Conservation (phyloP, 2,888 invertebrate species). For the Dasysyrphus albostriatus region DNA sequence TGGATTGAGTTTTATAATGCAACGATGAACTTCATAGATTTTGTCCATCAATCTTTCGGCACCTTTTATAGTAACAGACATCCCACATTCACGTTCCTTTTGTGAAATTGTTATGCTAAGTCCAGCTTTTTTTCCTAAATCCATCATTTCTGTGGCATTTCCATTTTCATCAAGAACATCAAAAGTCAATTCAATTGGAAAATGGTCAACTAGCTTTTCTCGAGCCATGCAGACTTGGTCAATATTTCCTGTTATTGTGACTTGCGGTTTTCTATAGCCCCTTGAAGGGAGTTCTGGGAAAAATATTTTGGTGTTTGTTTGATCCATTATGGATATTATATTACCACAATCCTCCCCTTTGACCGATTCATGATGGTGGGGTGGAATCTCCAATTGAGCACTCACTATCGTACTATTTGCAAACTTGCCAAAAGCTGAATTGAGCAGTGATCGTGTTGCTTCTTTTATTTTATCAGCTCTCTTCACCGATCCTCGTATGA, state of each 20-base stretch:
- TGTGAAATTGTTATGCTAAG: slow-evolving; percentile 93
- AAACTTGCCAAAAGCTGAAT: slow-evolving; percentile 90
- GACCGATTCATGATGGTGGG: slow-evolving; percentile 95
- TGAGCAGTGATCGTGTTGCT: slow-evolving; percentile 91
- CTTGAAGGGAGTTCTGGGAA: slow-evolving; percentile 88
- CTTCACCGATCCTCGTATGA: slow-evolving; percentile 96
- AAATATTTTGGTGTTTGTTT: slow-evolving; percentile 94
- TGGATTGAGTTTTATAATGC: slow-evolving; percentile 88
- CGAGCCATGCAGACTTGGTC: slow-evolving; percentile 94
- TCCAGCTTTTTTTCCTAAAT: slow-evolving; percentile 91
- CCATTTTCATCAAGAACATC: slow-evolving; percentile 90
- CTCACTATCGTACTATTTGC: slow-evolving; percentile 83
- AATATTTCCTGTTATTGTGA: slow-evolving; percentile 94
- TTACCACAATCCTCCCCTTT: slow-evolving; percentile 93
- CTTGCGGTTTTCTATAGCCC: slow-evolving; percentile 89
- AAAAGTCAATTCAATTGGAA: slow-evolving; percentile 96
- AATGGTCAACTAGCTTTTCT: slow-evolving; percentile 94
- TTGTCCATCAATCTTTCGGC: slow-evolving; percentile 93
- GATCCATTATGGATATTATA: slow-evolving; percentile 93
- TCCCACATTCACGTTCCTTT: slow-evolving; percentile 94
- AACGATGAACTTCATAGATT: slow-evolving; percentile 95
- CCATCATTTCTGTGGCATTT: slow-evolving; percentile 86
- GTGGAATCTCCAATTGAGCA: slow-evolving; percentile 91
- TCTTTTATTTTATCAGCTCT: slow-evolving; percentile 95
- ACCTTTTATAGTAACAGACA: slow-evolving; percentile 95